These are phyloP conservation scores for Nymphalis polychloros DNA, from an alignment of 2,888 invertebrate species.

Conservation along the genomic window DNA sequence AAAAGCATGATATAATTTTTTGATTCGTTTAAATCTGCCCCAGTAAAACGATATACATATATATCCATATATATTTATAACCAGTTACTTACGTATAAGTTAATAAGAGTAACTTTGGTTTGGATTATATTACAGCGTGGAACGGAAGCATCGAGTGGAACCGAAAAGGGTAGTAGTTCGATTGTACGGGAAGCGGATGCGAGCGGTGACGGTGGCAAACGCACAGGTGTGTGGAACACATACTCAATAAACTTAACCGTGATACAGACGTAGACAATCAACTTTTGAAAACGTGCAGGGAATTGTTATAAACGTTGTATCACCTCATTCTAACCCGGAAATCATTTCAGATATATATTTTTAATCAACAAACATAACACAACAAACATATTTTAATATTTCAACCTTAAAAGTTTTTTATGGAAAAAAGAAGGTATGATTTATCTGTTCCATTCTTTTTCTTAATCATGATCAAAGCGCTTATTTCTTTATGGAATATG, in stretches of 20 bases:
- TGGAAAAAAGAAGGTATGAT: too few relatives aligned
- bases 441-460: too few relatives aligned
- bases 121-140: constrained; percentile 37
- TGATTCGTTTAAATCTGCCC: too few relatives aligned
- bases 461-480: background rate
- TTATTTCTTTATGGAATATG: background rate
- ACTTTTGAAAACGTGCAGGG: constrained; percentile 39
- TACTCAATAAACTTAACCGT: constrained; percentile 50
- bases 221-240: constrained; percentile 61
- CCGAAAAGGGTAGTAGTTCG: constrained; percentile 48
- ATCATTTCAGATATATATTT: background rate
- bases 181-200: constrained; percentile 75
- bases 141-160: constrained; percentile 46
- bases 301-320: constrained; percentile 15
- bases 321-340: background rate
- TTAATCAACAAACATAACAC: background rate
- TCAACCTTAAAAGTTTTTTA: background rate
- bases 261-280: constrained; percentile 52
- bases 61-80: background rate
- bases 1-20: too few relatives aligned
- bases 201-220: constrained; percentile 42
- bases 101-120: too few relatives aligned
- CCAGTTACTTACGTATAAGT: background rate
- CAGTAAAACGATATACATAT: too few relatives aligned
- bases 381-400: background rate